Base-by-base conservation (phyloP, 2,113 vertebrate species). In the Callipepla californica region DNA sequence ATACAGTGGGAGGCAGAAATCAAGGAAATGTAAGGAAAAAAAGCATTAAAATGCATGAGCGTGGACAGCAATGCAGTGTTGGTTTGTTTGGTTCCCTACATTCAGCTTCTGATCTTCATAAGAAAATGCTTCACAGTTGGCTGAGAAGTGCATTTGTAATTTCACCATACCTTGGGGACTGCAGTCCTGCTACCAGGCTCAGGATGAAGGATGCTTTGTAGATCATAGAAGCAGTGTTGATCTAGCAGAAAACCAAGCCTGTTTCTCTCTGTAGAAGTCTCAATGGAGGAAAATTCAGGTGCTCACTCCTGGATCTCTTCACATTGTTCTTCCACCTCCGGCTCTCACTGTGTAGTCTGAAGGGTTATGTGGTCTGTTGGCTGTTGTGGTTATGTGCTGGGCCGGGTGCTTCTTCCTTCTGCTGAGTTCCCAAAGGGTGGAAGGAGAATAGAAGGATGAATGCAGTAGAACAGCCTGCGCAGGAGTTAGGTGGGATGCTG, bases 401-500 rank as follows among this genome's bases (percentile, higher is more conserved):
- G 26, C 61, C 51, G 11, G 36, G 45, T 9, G n/a, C 17, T 59
- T 6, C 13, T 23, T 28, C 48, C 7, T 68, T 7, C 59, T 47
- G 22, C 2, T 0, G 3, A 13, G 17, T 18, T 23, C 20, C 19
- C 10, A 12, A 25, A 67, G 25, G 36, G 36, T 42, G 40, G 2
- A 40, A 47, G 47, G 47, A 47, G 47, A 44, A 7, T 93, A 44
- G 61, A n/a, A 36, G 58, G 9, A 45, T 50, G 23, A 20, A 14
- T 0, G 4, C 36, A 53, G 13, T 5, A 62, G 34, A 22, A 8
- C 16, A 45, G 5, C 6, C 36, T 2, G 0, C 28, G 32, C 9
- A 8, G 0, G 0, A 19, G 25, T 13, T 34, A 26, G 9, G 0
- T 28, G 50, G 57, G 3, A 67, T 26, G 44, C 20, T 53, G 17